Evolutionary conservation across 92 coral and sea anemone genomes (phyloP).

Genomic region (Pocillopora meandrina): DNA sequence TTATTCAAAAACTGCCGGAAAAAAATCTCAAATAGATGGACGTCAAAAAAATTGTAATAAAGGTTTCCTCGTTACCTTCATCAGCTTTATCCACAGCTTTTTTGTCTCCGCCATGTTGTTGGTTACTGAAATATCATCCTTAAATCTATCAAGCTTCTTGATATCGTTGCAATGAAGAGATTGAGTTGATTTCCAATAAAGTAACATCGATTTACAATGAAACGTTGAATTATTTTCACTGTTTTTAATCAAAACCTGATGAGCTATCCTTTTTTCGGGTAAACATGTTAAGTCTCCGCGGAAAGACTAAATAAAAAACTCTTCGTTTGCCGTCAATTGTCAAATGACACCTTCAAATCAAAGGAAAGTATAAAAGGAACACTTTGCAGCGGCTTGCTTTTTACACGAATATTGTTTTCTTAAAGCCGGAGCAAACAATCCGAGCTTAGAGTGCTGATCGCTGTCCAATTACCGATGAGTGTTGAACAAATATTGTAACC

Average conservation of each 20-base stretch:
- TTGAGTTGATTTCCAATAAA: background rate
- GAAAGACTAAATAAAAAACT: background rate
- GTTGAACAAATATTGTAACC: background rate
- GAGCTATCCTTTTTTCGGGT: background rate
- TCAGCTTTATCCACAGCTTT: slow-evolving; percentile 1
- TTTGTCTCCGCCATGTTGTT: slow-evolving; percentile 19
- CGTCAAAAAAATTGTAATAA: background rate
- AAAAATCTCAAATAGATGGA: background rate
- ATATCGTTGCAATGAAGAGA: background rate
- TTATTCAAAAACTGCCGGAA: background rate
- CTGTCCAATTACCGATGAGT: slow-evolving; percentile 7
- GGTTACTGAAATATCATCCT: background rate
- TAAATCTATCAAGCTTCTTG: too few species aligned
- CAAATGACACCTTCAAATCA: slow-evolving; percentile 18
- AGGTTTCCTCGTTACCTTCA: slow-evolving; percentile 1
- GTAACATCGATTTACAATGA: background rate
- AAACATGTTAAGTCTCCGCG: background rate
- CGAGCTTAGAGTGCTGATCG: background rate
- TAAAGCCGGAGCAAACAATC: background rate
- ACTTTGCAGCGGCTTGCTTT: background rate
- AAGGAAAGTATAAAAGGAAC: background rate
- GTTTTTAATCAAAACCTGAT: background rate
- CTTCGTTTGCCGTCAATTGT: slow-evolving; percentile 19
- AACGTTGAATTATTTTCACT: background rate
- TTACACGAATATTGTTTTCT: slow-evolving; percentile 5